phyloP scores from a whole-genome alignment of 2,888 invertebrate species.

The Leucoptera coffeella region DNA sequence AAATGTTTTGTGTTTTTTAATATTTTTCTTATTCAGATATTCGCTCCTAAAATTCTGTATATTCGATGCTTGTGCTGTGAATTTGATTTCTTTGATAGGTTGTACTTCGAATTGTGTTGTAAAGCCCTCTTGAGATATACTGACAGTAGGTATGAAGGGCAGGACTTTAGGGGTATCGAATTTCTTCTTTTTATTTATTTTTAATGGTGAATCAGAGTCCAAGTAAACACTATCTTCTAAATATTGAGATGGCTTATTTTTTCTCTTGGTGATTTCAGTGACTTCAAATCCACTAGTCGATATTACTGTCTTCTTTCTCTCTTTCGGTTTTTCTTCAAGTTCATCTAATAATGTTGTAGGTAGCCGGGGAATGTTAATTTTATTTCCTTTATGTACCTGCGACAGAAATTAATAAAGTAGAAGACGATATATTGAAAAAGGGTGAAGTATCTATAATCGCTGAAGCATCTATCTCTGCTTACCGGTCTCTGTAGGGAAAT shows the following conservation, averaged over 20 bases:
- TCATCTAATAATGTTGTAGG: constrained; percentile 20
- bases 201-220: constrained; percentile 11
- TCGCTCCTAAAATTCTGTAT: constrained; percentile 24
- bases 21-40: constrained; percentile 19
- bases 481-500: too few relatives aligned
- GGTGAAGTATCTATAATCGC: background rate
- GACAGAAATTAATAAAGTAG: constrained; percentile 4
- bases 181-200: constrained; percentile 12
- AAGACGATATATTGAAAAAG: too few relatives aligned
- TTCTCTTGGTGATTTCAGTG: constrained; percentile 18
- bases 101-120: constrained; percentile 36
- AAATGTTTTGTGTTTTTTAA: constrained; percentile 25
- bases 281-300: constrained; percentile 30
- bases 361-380: constrained; percentile 22
- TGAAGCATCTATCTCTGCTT: too few relatives aligned
- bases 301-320: constrained; percentile 18
- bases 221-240: constrained; percentile 36
- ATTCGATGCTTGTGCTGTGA: constrained; percentile 21
- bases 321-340: constrained; percentile 20
- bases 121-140: constrained; percentile 27
- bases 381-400: constrained; percentile 23
- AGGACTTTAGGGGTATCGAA: constrained; percentile 25
- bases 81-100: constrained; percentile 19
- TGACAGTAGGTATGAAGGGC: constrained; percentile 29
- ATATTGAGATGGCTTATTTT: constrained; percentile 31